These are phyloP conservation scores for Archaeoteleia sp. DNA, from an alignment of 2,888 invertebrate species.

Conservation along the genomic window DNA sequence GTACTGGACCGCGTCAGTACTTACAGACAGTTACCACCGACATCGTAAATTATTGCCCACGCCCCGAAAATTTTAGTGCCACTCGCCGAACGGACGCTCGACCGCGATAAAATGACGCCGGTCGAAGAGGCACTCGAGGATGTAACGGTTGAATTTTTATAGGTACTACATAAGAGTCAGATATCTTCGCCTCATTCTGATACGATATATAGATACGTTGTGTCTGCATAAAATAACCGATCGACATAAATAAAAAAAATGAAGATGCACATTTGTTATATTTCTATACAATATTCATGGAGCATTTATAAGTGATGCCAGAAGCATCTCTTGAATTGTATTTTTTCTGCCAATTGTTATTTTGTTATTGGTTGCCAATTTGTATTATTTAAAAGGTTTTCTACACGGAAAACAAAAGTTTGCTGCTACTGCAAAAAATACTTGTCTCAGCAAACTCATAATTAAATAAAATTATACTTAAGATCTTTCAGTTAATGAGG, in stretches of 20 bases:
- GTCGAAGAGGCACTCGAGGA: conserved; percentile 21
- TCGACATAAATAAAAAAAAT: conserved; percentile 18
- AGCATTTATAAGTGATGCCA: too few species aligned
- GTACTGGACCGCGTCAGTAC: conserved; percentile 61
- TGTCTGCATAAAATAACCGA: conserved; percentile 9
- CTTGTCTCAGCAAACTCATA: too few species aligned
- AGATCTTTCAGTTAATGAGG: too few species aligned
- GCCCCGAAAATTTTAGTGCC: conserved; percentile 70
- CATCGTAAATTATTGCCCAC: conserved; percentile 72
- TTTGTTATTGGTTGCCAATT: too few species aligned
- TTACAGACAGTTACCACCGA: conserved; percentile 71
- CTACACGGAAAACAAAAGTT: too few species aligned
- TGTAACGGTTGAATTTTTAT: conserved; percentile 43
- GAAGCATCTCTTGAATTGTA: too few species aligned
- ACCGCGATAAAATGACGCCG: conserved; percentile 50
- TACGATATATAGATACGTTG: conserved; percentile 36
- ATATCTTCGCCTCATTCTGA: conserved; percentile 38
- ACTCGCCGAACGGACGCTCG: conserved; percentile 55
- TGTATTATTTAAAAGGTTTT: too few species aligned
- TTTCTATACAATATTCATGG: too few species aligned
- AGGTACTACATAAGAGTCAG: conserved; percentile 31
- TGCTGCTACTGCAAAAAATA: too few species aligned
- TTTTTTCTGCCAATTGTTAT: too few species aligned
- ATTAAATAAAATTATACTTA: too few species aligned
- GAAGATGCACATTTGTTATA: conserved; percentile 12